These are phyloP conservation scores for Tangara arthus DNA, from an alignment of 2,797 vertebrate species.

Conservation along the genomic window DNA sequence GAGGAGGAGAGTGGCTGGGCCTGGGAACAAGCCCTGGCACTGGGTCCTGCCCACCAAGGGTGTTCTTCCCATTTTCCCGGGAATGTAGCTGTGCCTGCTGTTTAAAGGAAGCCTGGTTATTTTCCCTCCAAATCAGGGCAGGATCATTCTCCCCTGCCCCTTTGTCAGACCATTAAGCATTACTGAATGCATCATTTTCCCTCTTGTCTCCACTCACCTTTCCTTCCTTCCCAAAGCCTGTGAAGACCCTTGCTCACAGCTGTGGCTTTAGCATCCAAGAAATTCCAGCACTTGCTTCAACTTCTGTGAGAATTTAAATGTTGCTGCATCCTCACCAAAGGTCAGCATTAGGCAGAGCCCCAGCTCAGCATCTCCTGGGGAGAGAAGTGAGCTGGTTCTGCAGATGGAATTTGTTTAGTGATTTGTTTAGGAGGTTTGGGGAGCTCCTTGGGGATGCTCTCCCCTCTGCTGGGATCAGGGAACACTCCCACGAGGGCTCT, in stretches of 20 bases:
- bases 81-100: conserved; percentile 26
- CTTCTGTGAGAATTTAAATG: accelerated
- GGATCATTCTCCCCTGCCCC: conserved; percentile 1
- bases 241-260: neutral
- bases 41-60: neutral
- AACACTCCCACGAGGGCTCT: accelerated
- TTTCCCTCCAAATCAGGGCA: neutral
- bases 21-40: neutral
- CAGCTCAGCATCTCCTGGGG: too few relatives aligned
- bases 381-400: accelerated
- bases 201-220: neutral
- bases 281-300: neutral
- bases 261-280: neutral
- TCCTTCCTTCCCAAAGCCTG: neutral
- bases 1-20: neutral
- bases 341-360: neutral
- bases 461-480: accelerated
- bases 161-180: neutral
- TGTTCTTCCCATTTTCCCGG: neutral
- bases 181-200: neutral
- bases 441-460: neutral
- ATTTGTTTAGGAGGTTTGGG: too few relatives aligned
- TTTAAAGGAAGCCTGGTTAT: neutral
- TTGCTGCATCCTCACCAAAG: accelerated
- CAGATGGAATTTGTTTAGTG: accelerated